Evolutionary conservation across 92 coral and sea anemone species (phyloP), one percentile per base, ranked within the genome.

Genomic region (Siderastrea siderea): DNA sequence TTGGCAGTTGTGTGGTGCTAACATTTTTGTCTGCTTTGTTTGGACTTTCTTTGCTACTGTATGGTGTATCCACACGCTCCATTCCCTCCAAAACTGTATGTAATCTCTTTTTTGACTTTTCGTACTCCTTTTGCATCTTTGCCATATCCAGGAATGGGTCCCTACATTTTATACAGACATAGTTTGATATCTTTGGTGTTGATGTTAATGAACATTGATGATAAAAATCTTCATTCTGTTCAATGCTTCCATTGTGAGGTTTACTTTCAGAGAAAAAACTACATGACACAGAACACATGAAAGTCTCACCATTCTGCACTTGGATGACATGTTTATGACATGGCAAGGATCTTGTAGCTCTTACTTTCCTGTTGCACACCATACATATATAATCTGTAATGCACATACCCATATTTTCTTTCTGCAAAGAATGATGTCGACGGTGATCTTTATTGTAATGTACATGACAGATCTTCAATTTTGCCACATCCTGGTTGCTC

Each of bases 371-470:
- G 7, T 11, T 2, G 38, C 74, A 69, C 47, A 12, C 19, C 3
- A 69, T 11, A 46, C 74, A 69, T 46, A 19, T 46, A 9, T 4
- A 11, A 4, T 71, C 75, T 47, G 54, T 5, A 48, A 71, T 12
- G 15, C 55, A 47, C 8, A 16, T 46, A 2, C 0, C 7, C 5
- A 3, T 50, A 47, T 48, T 71, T 14, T 4, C 54, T 14, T 6
- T 6, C 75, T 11, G 75, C n/a, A 3, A 26, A 7, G 45, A 14
- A 14, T 59, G 64, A 59, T 71, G 75, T 9, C 55, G 75, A 5
- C 75, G 55, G 8, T 71, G 55, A 71, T 71, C 75, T 71, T 16
- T 71, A 12, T 47, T 71, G 26, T 71, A 71, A 26, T 26, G 38
- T 26, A 26, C 38, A 26, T 26, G 0, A 26, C 38, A 26, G 38